Base-by-base conservation (phyloP, 2,113 vertebrate species). In the Gymnocephalus cernua region DNA sequence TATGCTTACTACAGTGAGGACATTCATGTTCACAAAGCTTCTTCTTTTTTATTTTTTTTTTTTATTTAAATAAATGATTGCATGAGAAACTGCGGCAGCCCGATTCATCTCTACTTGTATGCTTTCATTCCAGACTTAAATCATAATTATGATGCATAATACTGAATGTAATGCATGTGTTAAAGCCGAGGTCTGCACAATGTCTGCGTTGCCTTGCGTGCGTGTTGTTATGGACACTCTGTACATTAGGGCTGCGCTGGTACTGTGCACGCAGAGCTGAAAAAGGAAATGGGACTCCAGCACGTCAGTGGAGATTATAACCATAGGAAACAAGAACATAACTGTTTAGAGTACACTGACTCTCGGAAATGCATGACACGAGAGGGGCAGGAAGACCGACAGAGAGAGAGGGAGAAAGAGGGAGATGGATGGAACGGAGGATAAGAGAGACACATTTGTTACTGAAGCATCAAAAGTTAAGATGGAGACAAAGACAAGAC, bases 141-240 rank as follows among this genome's bases (percentile, higher is more conserved):
- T 93, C 91, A 92, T 86, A 86, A 88, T 91, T 92, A 93, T 92
- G 92, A 91, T 86, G 15, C 90, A 83, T 89, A 92, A 92, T 88
- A 88, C 88, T 82, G 80, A 82, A 83, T 47, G 86, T 92, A 91
- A 91, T 90, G 89, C 93, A 88, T 83, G 88, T 82, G 82, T 84
- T 87, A 62, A 86, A 77, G 82, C 85, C 0, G 48, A 70, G 90
- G 90, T 57, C 93, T 94, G 93, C 83, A 79, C 83, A 91, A 2
- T 73, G 86, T 94, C 93, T 75, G 69, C 25, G 6, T 59, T 23
- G 79, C 56, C 64, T 69, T 15, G 80, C 85, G 86, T 89, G 88
- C 53, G 21, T 54, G 74, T 74, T 85, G n/a, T 83, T 63, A 69
- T 80, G 89, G 76, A 88, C 77, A 77, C n/a, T 3, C 65, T 73